Conservation (phyloP, 2,888 invertebrate genomes). For the Arge pagana region DNA sequence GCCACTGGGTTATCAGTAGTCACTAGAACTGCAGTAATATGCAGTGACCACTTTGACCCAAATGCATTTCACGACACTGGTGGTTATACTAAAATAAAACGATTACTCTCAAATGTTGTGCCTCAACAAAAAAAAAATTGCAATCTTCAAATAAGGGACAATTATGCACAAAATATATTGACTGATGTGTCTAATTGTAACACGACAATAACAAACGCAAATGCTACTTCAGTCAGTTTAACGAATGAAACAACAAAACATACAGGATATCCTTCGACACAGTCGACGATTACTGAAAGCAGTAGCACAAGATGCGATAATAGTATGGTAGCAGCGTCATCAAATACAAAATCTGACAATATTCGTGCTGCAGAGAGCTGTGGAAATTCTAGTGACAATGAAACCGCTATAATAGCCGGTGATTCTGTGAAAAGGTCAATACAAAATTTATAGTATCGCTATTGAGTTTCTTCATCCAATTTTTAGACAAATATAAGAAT, state of each 20-base stretch:
- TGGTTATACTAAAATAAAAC: constrained; percentile 2
- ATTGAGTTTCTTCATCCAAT: too few relatives aligned
- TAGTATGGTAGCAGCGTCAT: background rate
- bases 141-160: background rate
- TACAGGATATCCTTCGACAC: too few relatives aligned
- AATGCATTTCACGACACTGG: background rate
- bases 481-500: background rate
- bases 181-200: background rate
- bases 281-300: background rate
- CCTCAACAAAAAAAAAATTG: background rate
- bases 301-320: background rate
- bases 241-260: too few relatives aligned
- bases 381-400: too few relatives aligned
- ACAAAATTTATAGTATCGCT: too few relatives aligned
- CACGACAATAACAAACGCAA: background rate
- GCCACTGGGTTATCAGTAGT: background rate
- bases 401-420: too few relatives aligned
- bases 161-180: too few relatives aligned
- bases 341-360: too few relatives aligned
- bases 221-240: too few relatives aligned
- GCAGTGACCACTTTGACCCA: background rate
- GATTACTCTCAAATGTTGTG: background rate
- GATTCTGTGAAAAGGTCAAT: too few relatives aligned
- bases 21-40: background rate
- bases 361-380: too few relatives aligned